Base-by-base conservation (phyloP, 2,797 vertebrate genomes). In the Schizopygopsis pylzovi region DNA sequence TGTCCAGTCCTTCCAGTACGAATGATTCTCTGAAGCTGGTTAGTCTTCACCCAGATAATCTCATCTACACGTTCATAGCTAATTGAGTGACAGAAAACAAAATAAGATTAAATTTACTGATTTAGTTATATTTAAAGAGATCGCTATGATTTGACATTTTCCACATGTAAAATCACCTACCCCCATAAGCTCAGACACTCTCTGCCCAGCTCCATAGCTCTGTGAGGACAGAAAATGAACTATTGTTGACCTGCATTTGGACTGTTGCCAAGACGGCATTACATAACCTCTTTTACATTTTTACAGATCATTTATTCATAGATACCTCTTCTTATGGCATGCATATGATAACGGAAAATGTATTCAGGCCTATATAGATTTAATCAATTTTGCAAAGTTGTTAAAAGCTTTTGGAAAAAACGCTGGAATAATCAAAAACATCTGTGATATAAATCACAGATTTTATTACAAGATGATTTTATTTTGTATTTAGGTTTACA, bases 41-140 rank as follows among this genome's bases (percentile, higher is more conserved):
- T 98, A 65, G 97, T 98, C 93, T 98, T 98, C 88, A 98, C 97
- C 97, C 97, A 98, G 82, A 98, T 98, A 76, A 98, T 98, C 92
- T 98, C 97, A 90, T 98, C 97, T 0, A 97, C 96, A 1, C 96
- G 95, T 63, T 98, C 97, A 6, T 98, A 98, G 45, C 97, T 98
- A 84, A 82, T 79, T 47, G n/a, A 56, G 49, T 8, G 37, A 75
- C 68, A 88, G 7, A n/a, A 2, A 56, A 37, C 89, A 73, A 56
- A 4, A 85, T 87, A 9, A 43, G 9, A 63, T 37, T 37, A 6
- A 13, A 2, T 76, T 82, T 1, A 78, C 10, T 33, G 28, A 56
- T 1, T 6, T 56, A 39, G 6, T 3, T 59, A 8, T 8, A n/a
- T n/a, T 75, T 56, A 1, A 73, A 83, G 1, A 56, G 1, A 78